Conservation (phyloP, 2,113 vertebrate species). For the Psittacara wagleri region DNA sequence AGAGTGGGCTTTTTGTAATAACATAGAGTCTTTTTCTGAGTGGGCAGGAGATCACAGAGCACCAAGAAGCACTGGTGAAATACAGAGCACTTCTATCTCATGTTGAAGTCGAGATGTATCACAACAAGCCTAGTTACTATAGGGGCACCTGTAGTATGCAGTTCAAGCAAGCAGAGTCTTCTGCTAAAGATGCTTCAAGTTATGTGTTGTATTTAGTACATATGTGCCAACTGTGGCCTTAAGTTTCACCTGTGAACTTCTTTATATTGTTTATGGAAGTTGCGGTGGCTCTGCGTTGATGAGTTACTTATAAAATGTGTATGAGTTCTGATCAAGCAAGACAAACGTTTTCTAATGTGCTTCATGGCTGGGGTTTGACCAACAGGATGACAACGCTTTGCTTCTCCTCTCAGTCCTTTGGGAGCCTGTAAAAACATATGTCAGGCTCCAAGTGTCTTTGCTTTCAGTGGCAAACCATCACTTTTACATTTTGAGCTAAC, state of each 20-base stretch:
- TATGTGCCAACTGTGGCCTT: not conserved
- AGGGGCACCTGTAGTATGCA: not conserved
- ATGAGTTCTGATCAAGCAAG: not conserved
- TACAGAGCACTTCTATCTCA: constrained; percentile 23
- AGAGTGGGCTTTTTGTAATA: constrained; percentile 26
- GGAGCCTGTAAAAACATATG: not conserved
- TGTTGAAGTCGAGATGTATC: not conserved
- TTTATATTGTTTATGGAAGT: not conserved
- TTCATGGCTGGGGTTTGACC: not conserved
- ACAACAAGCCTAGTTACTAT: not conserved
- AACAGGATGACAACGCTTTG: not conserved
- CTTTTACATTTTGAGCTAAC: not conserved
- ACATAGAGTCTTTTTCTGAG: constrained; percentile 3
- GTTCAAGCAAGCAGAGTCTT: not conserved
- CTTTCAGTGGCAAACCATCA: not conserved
- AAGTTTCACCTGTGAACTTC: not conserved
- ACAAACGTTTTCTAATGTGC: not conserved
- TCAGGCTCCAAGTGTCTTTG: not conserved
- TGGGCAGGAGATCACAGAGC: constrained; percentile 44
- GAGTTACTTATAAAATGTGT: not conserved
- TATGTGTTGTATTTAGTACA: not conserved
- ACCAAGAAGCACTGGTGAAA: not conserved
- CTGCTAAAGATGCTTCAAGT: not conserved
- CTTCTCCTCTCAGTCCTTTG: not conserved
- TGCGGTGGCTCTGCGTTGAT: not conserved